Evolutionary conservation across 2,797 vertebrate species (phyloP), one percentile per base, ranked within the genome.

Genomic region (Sebastes flavidus): DNA sequence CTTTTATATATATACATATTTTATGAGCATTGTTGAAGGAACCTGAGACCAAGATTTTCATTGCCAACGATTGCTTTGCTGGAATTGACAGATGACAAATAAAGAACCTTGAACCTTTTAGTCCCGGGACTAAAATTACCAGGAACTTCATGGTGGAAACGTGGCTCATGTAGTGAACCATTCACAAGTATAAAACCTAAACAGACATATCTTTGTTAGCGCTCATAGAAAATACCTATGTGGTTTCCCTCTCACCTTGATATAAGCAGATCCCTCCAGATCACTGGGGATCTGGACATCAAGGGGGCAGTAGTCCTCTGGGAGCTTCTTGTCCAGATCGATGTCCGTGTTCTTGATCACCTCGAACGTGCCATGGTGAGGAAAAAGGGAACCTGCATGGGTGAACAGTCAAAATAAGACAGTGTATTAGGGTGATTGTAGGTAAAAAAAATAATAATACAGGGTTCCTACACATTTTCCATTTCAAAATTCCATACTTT

Each of bases 301-400:
- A 4, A 99, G 95, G 5, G 99, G 98, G 81, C 98, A 99, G 92
- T 99, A 99, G 91, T 99, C 98, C 67, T 99, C 98, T 34, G 99
- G 97, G 84, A 98, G 95, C 89, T 99, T 99, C 93, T 99, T 99
- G 91, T 99, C 98, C 84, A 99, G 89, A 90, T 99, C 98, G 54
- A 99, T 96, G 89, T 99, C 99, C 10, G 98, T 99, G 94, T 99
- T 99, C 94, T 99, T 99, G 90, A 99, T 97, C 65, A 99, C 98
- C 90, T 99, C 99, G 92, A 99, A 99, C 0, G 98, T 99, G 59
- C 98, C 99, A 1, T 98, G 97, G 90, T 99, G 99, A 82, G 97
- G 97, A 89, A 99, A 99, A 68, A 99, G 95, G 34, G 98, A 99
- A 4, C 98, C 98, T 99, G 86, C 5, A 60, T 0, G 55, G 4